Evolutionary conservation across 2,113 vertebrate genomes (phyloP).

Genomic region (Hippocampus barbouri): DNA sequence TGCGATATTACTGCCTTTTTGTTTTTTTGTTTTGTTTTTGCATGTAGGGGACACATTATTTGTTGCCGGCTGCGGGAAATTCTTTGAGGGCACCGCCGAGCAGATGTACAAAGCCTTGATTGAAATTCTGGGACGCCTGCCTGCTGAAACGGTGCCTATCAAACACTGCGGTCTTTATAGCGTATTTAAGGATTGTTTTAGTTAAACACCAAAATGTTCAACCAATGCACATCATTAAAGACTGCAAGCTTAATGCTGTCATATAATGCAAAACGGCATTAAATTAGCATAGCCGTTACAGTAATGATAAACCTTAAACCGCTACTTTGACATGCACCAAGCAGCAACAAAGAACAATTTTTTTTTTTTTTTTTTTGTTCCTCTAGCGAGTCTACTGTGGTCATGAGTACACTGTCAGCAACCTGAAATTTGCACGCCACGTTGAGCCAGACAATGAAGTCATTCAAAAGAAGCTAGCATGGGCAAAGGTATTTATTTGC

Average conservation of each 20-base stretch:
- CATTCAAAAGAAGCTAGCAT: slow-evolving; percentile 83
- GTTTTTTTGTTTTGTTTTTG: background rate
- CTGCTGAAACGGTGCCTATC: slow-evolving; percentile 80
- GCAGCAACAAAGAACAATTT: background rate
- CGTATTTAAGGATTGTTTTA: background rate
- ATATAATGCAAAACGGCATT: no score
- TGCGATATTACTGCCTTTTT: background rate
- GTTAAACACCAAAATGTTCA: background rate
- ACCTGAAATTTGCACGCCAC: slow-evolving; percentile 91
- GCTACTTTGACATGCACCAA: background rate
- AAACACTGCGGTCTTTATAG: background rate
- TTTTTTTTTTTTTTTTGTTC: slow-evolving; percentile 6
- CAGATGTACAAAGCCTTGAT: slow-evolving; percentile 95
- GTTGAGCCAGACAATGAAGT: slow-evolving; percentile 85
- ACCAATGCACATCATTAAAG: no score
- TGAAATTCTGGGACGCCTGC: slow-evolving; percentile 83
- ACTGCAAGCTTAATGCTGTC: no score
- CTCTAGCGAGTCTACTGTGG: slow-evolving; percentile 90
- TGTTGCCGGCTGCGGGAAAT: slow-evolving; percentile 93
- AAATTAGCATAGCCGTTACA: background rate
- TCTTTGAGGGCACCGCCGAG: slow-evolving; percentile 93
- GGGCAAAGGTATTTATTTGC: slow-evolving; percentile 84
- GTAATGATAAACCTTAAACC: background rate
- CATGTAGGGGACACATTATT: slow-evolving; percentile 90
- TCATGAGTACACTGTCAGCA: slow-evolving; percentile 96